A percentile compares a stretch with the other conserved stretches of the same genome.
Conservation (phyloP, 2,888 invertebrate species). For the Diarsia rubi region DNA sequence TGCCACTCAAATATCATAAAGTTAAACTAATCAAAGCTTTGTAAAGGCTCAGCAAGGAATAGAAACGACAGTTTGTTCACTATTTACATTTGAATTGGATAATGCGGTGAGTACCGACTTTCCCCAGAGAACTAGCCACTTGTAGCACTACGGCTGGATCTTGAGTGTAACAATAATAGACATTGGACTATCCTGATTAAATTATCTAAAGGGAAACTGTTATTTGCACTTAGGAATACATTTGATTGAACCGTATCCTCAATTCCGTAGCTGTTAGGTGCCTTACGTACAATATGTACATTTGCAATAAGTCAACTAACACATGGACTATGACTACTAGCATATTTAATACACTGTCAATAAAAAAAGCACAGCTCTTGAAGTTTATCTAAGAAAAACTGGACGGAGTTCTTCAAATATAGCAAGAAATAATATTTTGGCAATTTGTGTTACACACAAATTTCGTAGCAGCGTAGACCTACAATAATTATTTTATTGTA, state of each 20-base stretch:
- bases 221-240: slow-evolving; percentile 39
- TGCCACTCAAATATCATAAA: slow-evolving; percentile 55
- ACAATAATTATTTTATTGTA: not conserved
- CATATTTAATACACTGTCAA: not conserved
- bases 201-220: slow-evolving; percentile 31
- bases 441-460: not conserved
- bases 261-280: slow-evolving; percentile 13
- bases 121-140: slow-evolving; percentile 59
- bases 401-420: not conserved
- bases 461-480: slow-evolving; percentile 42
- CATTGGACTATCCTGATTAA: slow-evolving; percentile 41
- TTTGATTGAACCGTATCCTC: slow-evolving; percentile 20
- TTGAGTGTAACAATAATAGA: slow-evolving; percentile 53
- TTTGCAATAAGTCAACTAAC: not conserved
- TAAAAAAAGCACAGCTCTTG: not conserved
- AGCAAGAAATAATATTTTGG: not conserved
- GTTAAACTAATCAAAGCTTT: slow-evolving; percentile 36
- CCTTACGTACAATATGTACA: not conserved
- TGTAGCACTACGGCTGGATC: slow-evolving; percentile 50
- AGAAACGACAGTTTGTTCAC: slow-evolving; percentile 63
- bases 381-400: not conserved
- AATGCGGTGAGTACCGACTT: slow-evolving; percentile 61
- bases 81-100: slow-evolving; percentile 68
- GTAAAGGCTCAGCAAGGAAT: slow-evolving; percentile 44
- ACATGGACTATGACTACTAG: not conserved